Base-by-base conservation (phyloP, 2,797 vertebrate genomes). In the Megaceryle alcyon region DNA sequence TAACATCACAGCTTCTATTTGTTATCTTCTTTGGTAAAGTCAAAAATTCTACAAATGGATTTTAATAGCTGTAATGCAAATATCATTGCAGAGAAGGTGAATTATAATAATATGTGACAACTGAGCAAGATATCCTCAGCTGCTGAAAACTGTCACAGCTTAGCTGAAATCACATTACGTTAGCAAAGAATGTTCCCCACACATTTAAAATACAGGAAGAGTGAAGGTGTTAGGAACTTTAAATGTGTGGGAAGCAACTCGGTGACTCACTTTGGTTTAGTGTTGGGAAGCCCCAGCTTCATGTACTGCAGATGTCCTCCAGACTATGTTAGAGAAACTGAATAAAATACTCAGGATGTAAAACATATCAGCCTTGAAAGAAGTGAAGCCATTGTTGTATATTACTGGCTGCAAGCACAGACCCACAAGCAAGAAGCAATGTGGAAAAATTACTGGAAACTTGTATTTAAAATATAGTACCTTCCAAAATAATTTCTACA, bases 401-500 rank as follows among this genome's bases (percentile, higher is more conserved):
- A 64, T 91, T 82, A 77, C 75, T 88, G 92, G 75, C 84, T 91
- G 68, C 61, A 86, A 94, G 48, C 17, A 91, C 60, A 82, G 51
- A 81, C 83, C 69, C 90, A 95, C 85, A 95, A 94, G 84, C 75
- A 56, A 94, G 66, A 79, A 97, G 33, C 95, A 97, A 93, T 87
- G 66, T 90, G 83, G 90, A 97, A 97, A 97, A 96, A 96, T 96
- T 95, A 96, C 88, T 96, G 96, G 96, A 97, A 98, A 97, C 75
- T 94, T 10, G 8, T 91, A 94, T 96, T 96, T 98, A 97, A 97
- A 98, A 96, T 89, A 96, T 61, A 57, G 95, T 93, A 96, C 78
- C 93, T 97, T 97, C 91, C 93, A 97, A 97, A 97, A 95, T 91
- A 86, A 96, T 96, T 97, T 98, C 91, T 97, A 92, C 60, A 91